These are phyloP conservation scores for Andrena flavipes DNA, from an alignment of 2,888 invertebrate genomes.

Conservation along the genomic window DNA sequence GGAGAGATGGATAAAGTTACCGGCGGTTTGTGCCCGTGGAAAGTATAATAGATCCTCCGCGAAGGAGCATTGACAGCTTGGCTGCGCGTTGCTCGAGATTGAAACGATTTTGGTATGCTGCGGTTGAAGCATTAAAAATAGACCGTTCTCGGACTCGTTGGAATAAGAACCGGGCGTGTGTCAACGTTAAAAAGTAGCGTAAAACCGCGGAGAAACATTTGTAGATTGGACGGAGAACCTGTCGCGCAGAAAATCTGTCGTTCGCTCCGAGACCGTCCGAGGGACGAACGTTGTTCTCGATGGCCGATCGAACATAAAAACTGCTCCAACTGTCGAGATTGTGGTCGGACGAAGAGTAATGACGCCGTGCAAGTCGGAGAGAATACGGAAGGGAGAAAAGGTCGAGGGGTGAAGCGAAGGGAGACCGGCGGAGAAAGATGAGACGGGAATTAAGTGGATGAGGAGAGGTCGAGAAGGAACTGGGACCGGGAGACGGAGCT, in stretches of 20 bases:
- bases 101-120: neutral
- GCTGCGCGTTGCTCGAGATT: neutral
- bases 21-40: neutral
- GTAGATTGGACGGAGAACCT: neutral
- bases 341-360: slow-evolving; percentile 69
- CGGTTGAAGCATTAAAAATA: neutral
- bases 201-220: slow-evolving; percentile 2
- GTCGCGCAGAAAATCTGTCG: slow-evolving; percentile 40
- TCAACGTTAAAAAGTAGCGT: neutral
- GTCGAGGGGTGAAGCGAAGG: slow-evolving; percentile 30
- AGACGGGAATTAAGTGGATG: slow-evolving; percentile 68
- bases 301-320: slow-evolving; percentile 61
- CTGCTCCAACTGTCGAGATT: slow-evolving; percentile 64
- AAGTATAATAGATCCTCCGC: slow-evolving; percentile 17
- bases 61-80: neutral
- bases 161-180: neutral
- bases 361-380: slow-evolving; percentile 35
- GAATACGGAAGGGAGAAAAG: slow-evolving; percentile 21
- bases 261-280: neutral
- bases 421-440: slow-evolving; percentile 49
- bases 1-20: slow-evolving; percentile 26
- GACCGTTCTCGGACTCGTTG: neutral
- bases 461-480: slow-evolving; percentile 24
- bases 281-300: slow-evolving; percentile 42
- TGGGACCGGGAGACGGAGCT: slow-evolving; percentile 25